Evolutionary conservation across 2,113 vertebrate species (phyloP), one percentile per base, ranked within the genome.

Genomic region (Passer montanus): DNA sequence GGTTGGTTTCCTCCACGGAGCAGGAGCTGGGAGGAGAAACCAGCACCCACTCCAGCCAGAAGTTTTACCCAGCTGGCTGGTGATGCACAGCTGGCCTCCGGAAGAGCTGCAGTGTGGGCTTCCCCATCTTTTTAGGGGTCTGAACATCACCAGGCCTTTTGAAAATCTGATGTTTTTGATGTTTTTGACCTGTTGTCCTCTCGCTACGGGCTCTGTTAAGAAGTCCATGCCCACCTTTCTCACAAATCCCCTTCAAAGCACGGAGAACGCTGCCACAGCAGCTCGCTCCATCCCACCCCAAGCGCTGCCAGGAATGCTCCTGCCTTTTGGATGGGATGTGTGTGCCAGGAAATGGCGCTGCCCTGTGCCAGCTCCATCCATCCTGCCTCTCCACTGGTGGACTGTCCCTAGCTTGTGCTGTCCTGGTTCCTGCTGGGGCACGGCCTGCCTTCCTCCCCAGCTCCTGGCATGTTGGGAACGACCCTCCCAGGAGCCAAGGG

Each of bases 171-270:
- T 31, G 15, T 75, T 73, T 44, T 19, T 10, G 39, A 16, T 72
- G 58, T 1, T 78, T 84, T 52, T 46, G 39, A 47, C 12, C 27
- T 10, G 13, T 20, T 39, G 20, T 31, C 44, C 64, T 62, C 2
- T 89, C 0, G 0, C 73, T 6, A 7, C 2, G n/a, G 27, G 5
- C 30, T 20, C 43, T 22, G 2, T 19, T 15, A 16, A 60, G 53
- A 66, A 21, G 17, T 10, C 16, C 41, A 7, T 53, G 30, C 41
- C 35, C 46, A 33, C 13, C 75, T 41, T n/a, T 31, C 11, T 12
- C 8, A 22, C 5, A 11, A 77, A 11, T 7, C 27, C 27, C 19
- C 15, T 23, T 41, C 19, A n/a, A 55, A 85, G 69, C 59, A 41
- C 28, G 22, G 12, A 7, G 68, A 35, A 6, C 0, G 7, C 39